Conservation (phyloP, 2,797 vertebrate species). For the Sebastes vulpes region DNA sequence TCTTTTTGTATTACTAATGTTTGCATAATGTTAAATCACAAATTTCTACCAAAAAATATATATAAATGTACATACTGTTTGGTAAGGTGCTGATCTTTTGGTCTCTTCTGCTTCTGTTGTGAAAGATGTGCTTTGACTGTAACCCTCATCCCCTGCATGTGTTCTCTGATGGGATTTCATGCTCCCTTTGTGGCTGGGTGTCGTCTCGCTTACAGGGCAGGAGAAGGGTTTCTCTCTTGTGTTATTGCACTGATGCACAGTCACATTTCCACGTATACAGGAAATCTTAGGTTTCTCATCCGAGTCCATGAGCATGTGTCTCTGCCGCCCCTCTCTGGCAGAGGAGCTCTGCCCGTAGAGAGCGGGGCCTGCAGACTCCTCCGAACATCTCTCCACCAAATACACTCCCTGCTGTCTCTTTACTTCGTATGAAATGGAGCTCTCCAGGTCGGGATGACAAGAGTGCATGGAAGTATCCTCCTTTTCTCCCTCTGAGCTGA, state of each 20-base stretch:
- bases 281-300: conserved; percentile 41
- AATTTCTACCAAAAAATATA: not conserved
- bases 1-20: not conserved
- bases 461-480: not conserved
- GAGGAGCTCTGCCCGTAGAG: conserved; percentile 26
- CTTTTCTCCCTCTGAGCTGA: conserved; percentile 22
- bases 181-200: not conserved
- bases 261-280: conserved; percentile 11
- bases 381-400: conserved; percentile 24
- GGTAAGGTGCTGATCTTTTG: conserved; percentile 43
- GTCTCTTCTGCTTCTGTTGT: conserved; percentile 36
- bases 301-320: not conserved
- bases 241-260: conserved; percentile 31
- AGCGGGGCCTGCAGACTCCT: not conserved
- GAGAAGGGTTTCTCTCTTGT: conserved; percentile 24
- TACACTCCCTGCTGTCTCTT: conserved; percentile 10
- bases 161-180: conserved; percentile 15
- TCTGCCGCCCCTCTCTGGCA: conserved; percentile 16
- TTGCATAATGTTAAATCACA: not conserved
- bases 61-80: conserved; percentile 45
- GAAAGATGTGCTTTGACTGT: conserved; percentile 34
- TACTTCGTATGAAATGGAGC: not conserved
- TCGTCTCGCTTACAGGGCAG: not conserved
- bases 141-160: not conserved
- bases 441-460: conserved; percentile 20